phyloP scores from a whole-genome alignment of 2,888 invertebrate species.

The Pachycephus smyrnensis region DNA sequence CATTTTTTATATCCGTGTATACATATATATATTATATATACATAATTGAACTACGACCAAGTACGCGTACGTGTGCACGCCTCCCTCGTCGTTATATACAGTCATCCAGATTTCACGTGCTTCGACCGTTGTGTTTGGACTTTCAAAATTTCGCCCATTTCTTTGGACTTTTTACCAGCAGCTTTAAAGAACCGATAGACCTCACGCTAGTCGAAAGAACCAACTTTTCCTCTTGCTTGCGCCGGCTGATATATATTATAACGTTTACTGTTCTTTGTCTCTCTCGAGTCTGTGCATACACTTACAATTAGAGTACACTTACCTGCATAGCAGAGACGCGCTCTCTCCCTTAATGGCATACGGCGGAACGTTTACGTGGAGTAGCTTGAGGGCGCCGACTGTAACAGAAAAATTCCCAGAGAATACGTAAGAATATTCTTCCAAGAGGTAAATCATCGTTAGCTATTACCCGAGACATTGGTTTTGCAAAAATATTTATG shows the following conservation, averaged over 20 bases:
- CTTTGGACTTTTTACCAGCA: too few species aligned
- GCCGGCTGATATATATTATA: background rate
- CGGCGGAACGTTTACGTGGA: conserved; percentile 64
- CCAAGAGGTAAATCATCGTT: conserved; percentile 22
- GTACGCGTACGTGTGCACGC: too few species aligned
- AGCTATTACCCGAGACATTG: background rate
- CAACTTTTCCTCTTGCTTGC: background rate
- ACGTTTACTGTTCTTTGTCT: background rate
- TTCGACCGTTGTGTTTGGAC: background rate
- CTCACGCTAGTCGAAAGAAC: background rate
- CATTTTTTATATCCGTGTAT: too few species aligned
- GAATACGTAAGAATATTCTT: conserved; percentile 24
- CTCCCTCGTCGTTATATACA: too few species aligned
- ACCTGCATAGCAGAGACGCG: conserved; percentile 67
- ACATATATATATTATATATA: too few species aligned
- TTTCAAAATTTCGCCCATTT: background rate
- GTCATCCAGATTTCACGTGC: too few species aligned
- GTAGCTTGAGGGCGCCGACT: conserved; percentile 65
- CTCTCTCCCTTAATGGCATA: conserved; percentile 65
- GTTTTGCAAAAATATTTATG: background rate
- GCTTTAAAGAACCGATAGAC: background rate
- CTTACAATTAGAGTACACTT: conserved; percentile 34
- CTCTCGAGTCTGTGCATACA: background rate
- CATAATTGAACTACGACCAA: too few species aligned
- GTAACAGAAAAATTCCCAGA: conserved; percentile 54